Evolutionary conservation across 2,113 vertebrate genomes (phyloP).

Genomic region (Toxotes chatareus): DNA sequence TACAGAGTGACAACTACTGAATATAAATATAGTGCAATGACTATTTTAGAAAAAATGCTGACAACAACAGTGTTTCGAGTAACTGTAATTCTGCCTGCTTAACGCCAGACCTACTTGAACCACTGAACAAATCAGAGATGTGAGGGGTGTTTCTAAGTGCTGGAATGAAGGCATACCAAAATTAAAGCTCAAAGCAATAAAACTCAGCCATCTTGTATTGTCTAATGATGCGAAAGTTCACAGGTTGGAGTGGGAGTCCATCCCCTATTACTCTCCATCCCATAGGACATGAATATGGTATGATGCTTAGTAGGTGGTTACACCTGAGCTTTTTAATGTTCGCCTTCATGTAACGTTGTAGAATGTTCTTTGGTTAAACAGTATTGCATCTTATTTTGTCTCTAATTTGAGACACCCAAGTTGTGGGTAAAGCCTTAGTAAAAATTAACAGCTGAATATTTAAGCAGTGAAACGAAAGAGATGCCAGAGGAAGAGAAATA

Average conservation of each 20-base stretch:
- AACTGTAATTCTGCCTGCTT: neutral
- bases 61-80: neutral
- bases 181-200: too few relatives aligned
- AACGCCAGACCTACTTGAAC: neutral
- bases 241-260: too few relatives aligned
- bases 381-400: neutral
- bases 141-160: neutral
- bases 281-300: too few relatives aligned
- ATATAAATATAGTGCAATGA: neutral
- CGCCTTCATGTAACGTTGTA: neutral
- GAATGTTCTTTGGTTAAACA: neutral
- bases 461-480: constrained; percentile 1
- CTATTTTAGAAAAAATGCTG: neutral
- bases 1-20: neutral
- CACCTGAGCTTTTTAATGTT: neutral
- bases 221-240: too few relatives aligned
- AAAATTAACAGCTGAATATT: constrained; percentile 3
- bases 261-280: neutral
- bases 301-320: neutral
- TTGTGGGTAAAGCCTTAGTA: neutral
- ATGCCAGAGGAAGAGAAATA: constrained; percentile 8
- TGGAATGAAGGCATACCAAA: too few relatives aligned
- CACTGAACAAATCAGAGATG: neutral
- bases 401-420: neutral
- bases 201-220: too few relatives aligned